Evolutionary conservation across 2,113 vertebrate genomes (phyloP).

Genomic region (Coptodon bakossiorum): DNA sequence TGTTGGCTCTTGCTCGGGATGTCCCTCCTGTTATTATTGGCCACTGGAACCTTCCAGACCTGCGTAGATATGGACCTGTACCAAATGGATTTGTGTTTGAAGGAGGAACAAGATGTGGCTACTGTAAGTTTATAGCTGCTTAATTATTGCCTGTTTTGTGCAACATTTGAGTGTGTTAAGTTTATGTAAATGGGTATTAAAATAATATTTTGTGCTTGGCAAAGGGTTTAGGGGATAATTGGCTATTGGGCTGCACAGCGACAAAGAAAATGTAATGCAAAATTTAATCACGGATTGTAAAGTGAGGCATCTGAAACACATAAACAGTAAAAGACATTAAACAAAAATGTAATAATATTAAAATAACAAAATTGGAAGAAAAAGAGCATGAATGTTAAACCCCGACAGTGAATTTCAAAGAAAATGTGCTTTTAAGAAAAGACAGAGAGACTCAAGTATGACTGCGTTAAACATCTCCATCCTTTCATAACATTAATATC

Average conservation of each 20-base stretch:
- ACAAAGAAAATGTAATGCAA: neutral
- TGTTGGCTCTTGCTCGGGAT: constrained; percentile 82
- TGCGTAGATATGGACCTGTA: constrained; percentile 91
- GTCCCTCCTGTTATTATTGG: constrained; percentile 79
- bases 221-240: neutral
- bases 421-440: neutral
- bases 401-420: neutral
- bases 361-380: neutral
- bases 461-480: neutral
- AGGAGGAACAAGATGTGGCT: constrained; percentile 93
- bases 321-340: neutral
- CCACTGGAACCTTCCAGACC: constrained; percentile 92
- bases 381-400: neutral
- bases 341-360: neutral
- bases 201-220: neutral
- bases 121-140: constrained; percentile 80
- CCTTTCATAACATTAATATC: neutral
- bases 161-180: neutral
- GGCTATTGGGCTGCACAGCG: neutral
- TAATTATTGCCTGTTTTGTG: neutral
- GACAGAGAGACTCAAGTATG: neutral
- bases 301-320: neutral
- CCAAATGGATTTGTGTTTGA: constrained; percentile 94
- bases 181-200: neutral
- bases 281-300: neutral